These are phyloP conservation scores for Leucosticte australis DNA, from an alignment of 2,113 vertebrate species.

Conservation along the genomic window DNA sequence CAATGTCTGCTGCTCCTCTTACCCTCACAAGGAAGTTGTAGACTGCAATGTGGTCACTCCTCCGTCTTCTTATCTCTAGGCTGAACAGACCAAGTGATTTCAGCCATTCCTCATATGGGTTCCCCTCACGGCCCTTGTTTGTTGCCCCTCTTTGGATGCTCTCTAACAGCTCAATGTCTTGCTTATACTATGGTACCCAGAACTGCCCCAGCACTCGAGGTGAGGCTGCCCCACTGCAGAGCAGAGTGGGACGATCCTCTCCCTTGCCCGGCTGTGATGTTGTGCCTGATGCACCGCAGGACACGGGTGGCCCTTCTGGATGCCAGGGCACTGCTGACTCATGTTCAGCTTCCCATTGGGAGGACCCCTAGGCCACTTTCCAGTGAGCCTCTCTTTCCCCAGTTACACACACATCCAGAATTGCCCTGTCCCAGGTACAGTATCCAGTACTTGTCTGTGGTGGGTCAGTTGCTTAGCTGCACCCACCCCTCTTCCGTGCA, in stretches of 20 bases:
- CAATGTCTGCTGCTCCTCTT: neutral
- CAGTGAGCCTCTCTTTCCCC: neutral
- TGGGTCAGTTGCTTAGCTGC: fast-evolving
- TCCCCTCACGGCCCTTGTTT: neutral
- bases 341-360: neutral
- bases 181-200: fast-evolving
- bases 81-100: neutral
- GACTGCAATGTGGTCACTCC: neutral
- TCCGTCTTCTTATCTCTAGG: neutral
- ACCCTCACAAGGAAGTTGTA: neutral
- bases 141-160: fast-evolving
- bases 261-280: fast-evolving
- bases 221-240: neutral
- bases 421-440: neutral
- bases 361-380: neutral
- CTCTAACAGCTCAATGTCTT: neutral
- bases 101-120: fast-evolving
- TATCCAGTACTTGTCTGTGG: neutral
- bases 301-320: fast-evolving
- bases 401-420: neutral
- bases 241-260: neutral
- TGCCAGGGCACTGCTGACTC: neutral
- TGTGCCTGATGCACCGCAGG: neutral
- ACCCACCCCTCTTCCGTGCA: fast-evolving
- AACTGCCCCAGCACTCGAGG: fast-evolving